Evolutionary conservation across 2,888 invertebrate genomes (phyloP), one percentile per base, ranked within the genome.

Genomic region (Stramonita haemastoma): DNA sequence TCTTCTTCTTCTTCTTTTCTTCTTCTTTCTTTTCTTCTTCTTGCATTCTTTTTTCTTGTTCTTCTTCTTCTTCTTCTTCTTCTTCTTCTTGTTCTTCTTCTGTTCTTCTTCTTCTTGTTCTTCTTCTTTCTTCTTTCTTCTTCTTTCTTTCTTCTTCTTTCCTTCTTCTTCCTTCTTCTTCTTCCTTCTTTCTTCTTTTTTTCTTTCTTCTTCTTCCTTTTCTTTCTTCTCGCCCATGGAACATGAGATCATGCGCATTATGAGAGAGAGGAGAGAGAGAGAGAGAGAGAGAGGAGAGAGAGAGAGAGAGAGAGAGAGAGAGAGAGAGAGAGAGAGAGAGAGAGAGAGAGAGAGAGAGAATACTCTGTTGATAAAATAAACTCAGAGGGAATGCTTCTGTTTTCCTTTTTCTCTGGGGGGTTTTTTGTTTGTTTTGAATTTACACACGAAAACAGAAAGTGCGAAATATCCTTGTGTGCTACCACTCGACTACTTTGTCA

Each of bases 251-350:
- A 46, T 46, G 8, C 46, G 46, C n/a, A n/a, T n/a, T n/a, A n/a
- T n/a, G 46, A 46, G 46, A 8, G 8, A 2, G 46, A 46, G 46
- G 81, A n/a, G n/a, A 79, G 81, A 79, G 81, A 79, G 81, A 79
- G 81, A 79, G 81, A 79, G 46, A 46, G 46, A 8, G 8, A 2
- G 46, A 46, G 46, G 81, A n/a, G n/a, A 79, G 81, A 79, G 81
- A 79, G 81, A 79, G 81, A 79, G 81, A 79, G 81, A 79, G 81
- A 79, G 81, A 79, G 81, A 79, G 81, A 79, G 81, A 79, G 81
- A 26, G 29, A 73, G 29, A 73, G 26, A n/a, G 29, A n/a, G 26
- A 73, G 26, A n/a, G 29, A 73, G 26, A 73, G 29, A 73, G 29
- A n/a, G 29, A 73, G 26, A 73, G 26, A n/a, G 46, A 46, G 46